Evolutionary conservation across 2,797 vertebrate genomes (phyloP).

Genomic region (Aplochiton taeniatus): DNA sequence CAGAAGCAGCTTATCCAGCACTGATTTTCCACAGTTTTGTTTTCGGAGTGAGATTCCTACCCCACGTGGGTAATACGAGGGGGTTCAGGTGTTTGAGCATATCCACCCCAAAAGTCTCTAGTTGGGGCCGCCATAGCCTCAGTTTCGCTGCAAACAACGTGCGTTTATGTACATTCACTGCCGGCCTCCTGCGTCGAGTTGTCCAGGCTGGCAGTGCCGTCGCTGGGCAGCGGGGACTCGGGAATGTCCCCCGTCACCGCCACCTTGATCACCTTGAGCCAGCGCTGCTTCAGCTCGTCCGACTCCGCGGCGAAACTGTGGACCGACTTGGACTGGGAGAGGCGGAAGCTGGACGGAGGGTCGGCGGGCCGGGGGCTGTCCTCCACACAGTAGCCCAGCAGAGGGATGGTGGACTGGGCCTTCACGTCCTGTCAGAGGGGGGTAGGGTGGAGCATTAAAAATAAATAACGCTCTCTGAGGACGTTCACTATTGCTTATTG

Average conservation of each 20-base stretch:
- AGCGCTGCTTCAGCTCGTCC: conserved; percentile 93
- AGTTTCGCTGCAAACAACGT: background rate
- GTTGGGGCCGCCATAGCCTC: conserved; percentile 7
- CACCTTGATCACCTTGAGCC: conserved; percentile 89
- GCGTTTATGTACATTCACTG: conserved; percentile 62
- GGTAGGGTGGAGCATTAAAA: background rate
- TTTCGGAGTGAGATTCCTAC: background rate
- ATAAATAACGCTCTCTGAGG: background rate
- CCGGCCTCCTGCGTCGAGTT: conserved; percentile 60
- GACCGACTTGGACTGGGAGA: conserved; percentile 92
- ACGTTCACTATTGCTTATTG: no score
- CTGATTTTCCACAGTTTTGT: conserved; percentile 31
- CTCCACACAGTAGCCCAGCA: conserved; percentile 91
- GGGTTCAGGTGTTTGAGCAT: conserved; percentile 17
- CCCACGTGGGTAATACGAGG: conserved; percentile 14
- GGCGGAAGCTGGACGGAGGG: conserved; percentile 85
- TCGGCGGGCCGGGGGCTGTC: conserved; percentile 81
- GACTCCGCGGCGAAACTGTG: conserved; percentile 92
- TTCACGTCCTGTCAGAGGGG: conserved; percentile 85
- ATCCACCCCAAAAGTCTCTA: background rate
- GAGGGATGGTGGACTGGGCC: conserved; percentile 92
- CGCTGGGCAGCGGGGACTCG: conserved; percentile 53
- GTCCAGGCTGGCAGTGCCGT: conserved; percentile 22
- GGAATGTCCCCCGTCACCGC: conserved; percentile 88
- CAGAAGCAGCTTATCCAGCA: conserved; percentile 62